Evolutionary conservation across 1,140 invertebrate genomes (phyloP).

Genomic region (Drosophila saltans): DNA sequence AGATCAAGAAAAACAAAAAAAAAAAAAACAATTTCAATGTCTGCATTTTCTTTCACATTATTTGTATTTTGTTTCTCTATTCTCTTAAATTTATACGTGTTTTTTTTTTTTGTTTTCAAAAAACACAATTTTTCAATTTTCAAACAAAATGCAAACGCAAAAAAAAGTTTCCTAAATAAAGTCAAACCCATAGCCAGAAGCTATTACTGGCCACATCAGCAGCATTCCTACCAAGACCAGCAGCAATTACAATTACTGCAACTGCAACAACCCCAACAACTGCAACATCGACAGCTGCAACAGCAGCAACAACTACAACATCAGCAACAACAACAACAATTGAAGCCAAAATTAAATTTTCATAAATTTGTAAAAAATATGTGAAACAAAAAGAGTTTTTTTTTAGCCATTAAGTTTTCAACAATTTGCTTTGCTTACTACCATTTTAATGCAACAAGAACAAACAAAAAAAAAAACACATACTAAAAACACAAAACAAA

Average conservation of each 20-base stretch:
- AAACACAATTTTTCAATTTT: neutral
- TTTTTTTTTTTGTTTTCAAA: conserved; percentile 25
- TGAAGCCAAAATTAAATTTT: conserved; percentile 25
- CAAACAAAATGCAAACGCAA: conserved; percentile 26
- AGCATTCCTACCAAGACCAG: conserved; percentile 25
- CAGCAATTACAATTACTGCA: conserved; percentile 33
- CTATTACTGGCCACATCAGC: conserved; percentile 59
- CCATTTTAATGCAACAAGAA: conserved; percentile 11
- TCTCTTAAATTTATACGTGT: conserved; percentile 23
- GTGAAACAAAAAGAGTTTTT: conserved; percentile 21
- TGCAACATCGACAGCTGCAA: conserved; percentile 30
- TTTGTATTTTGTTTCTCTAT: conserved; percentile 23
- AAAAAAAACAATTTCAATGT: conserved; percentile 30
- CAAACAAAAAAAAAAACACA: neutral
- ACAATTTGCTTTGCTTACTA: conserved; percentile 62
- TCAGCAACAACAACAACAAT: conserved; percentile 9
- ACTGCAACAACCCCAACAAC: neutral
- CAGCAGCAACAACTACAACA: conserved; percentile 24
- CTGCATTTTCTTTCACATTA: conserved; percentile 40
- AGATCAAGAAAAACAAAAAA: neutral
- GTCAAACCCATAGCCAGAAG: conserved; percentile 51
- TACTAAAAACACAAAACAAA: conserved; percentile 22
- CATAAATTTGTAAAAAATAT: conserved; percentile 52
- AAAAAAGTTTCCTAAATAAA: conserved; percentile 54
- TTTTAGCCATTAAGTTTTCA: conserved; percentile 51